Conservation (phyloP, 2,888 invertebrate genomes). For the Drosophila lacicola region DNA sequence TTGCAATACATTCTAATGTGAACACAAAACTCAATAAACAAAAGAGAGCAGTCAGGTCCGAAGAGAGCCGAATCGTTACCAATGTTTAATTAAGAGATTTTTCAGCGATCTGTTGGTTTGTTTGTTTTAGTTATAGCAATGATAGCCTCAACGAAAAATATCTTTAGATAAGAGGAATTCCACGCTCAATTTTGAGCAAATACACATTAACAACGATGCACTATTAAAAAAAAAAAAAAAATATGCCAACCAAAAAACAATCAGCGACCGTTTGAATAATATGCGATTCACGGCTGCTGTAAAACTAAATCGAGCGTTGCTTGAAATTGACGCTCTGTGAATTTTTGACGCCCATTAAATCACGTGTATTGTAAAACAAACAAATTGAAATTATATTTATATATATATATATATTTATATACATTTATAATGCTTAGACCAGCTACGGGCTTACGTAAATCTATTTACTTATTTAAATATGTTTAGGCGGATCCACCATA, state of each 20-base stretch:
- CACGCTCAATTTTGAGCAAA: neutral
- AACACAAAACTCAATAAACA: no score
- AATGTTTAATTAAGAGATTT: neutral
- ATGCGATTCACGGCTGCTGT: neutral
- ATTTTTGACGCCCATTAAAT: neutral
- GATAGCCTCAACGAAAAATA: no score
- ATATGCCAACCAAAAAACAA: neutral
- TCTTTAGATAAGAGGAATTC: neutral
- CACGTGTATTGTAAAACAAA: neutral
- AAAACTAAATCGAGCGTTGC: neutral
- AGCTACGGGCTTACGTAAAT: neutral
- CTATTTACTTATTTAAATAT: neutral
- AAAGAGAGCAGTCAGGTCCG: neutral
- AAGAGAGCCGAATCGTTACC: neutral
- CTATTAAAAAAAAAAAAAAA: neutral
- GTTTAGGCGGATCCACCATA: neutral
- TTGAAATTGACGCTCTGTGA: no score
- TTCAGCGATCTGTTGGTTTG: conserved; percentile 7
- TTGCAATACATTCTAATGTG: neutral
- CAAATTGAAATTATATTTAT: neutral
- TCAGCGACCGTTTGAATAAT: neutral
- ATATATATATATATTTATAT: neutral
- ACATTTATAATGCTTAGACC: neutral
- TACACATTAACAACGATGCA: no score
- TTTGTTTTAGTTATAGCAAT: conserved; percentile 17